Evolutionary conservation across 30 jellyfish, hydroid and myxozoan species (phyloP).

Genomic region (Catostylus mosaicus): DNA sequence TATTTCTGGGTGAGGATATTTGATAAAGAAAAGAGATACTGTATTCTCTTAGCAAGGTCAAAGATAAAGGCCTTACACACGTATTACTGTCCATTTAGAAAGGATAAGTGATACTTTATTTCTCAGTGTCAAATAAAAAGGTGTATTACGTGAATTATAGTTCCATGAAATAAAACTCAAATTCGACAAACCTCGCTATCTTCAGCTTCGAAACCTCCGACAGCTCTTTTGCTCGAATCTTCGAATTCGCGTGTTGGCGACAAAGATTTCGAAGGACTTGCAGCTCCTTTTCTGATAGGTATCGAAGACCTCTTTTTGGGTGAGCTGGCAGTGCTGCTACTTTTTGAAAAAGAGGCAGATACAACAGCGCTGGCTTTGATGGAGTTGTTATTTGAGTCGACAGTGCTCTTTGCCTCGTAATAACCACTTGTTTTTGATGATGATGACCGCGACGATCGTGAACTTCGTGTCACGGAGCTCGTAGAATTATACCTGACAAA

Average conservation of each 20-base stretch:
- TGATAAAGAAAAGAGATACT: too few species aligned
- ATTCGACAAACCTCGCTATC: background rate
- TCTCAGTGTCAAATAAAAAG: too few species aligned
- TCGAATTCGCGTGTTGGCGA: background rate
- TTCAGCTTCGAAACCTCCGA: background rate
- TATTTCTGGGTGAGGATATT: too few species aligned
- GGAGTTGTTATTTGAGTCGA: constrained; percentile 24
- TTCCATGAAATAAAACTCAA: background rate
- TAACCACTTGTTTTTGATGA: background rate
- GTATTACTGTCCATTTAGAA: too few species aligned
- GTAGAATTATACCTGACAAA: constrained; percentile 27
- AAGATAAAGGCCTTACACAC: too few species aligned
- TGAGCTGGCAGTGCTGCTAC: constrained; percentile 1
- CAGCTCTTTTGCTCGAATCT: background rate
- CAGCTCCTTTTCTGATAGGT: constrained; percentile 34
- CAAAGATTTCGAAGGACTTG: constrained; percentile 16
- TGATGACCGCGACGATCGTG: constrained; percentile 8
- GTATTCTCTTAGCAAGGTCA: too few species aligned
- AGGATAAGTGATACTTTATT: too few species aligned
- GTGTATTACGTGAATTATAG: too few species aligned
- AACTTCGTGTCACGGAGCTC: constrained; percentile 25
- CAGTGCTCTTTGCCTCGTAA: constrained; percentile 1
- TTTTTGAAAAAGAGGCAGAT: constrained; percentile 33
- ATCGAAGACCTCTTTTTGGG: constrained; percentile 25
- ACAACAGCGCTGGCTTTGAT: constrained; percentile 28